Percentiles rank a stretch among this genome's conserved stretches.
Evolutionary conservation across 2,797 vertebrate genomes (phyloP).

Genomic region (Clarias platycephalus): DNA sequence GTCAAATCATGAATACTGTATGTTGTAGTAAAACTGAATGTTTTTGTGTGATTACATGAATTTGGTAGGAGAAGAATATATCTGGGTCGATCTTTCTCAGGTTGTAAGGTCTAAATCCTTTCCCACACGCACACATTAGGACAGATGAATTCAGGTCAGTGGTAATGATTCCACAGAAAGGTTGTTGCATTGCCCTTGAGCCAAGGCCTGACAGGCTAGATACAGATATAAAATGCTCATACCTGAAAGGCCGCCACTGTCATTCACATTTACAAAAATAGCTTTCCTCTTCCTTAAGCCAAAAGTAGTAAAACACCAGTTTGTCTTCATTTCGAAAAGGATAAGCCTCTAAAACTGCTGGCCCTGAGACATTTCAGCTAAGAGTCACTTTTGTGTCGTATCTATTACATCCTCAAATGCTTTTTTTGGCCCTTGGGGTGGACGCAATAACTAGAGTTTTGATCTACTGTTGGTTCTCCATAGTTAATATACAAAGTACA

Average conservation of each 20-base stretch:
- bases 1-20: not conserved
- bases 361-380: conserved; percentile 4
- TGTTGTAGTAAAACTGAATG: not conserved
- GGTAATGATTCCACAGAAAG: conserved; percentile 65
- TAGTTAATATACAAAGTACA: conserved; percentile 46
- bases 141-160: conserved; percentile 55
- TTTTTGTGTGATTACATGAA: not conserved
- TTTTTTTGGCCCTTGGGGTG: conserved; percentile 6
- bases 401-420: conserved; percentile 26
- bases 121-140: no score
- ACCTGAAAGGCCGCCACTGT: conserved; percentile 35
- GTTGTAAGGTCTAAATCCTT: not conserved
- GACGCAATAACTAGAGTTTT: conserved; percentile 21
- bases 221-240: conserved; percentile 26
- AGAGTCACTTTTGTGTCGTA: conserved; percentile 24
- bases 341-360: conserved; percentile 15
- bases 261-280: conserved; percentile 11
- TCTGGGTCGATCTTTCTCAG: not conserved
- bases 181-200: conserved; percentile 57
- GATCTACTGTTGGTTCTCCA: conserved; percentile 20
- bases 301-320: conserved; percentile 29
- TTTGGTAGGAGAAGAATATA: not conserved
- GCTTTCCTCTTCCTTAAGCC: conserved; percentile 17
- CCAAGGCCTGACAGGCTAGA: conserved; percentile 9
- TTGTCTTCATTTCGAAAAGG: conserved; percentile 35